A percentile compares a stretch with the other conserved stretches of the same genome.
Evolutionary conservation across 1,140 invertebrate species (phyloP).

Genomic region (Trypoxylus dichotomus): DNA sequence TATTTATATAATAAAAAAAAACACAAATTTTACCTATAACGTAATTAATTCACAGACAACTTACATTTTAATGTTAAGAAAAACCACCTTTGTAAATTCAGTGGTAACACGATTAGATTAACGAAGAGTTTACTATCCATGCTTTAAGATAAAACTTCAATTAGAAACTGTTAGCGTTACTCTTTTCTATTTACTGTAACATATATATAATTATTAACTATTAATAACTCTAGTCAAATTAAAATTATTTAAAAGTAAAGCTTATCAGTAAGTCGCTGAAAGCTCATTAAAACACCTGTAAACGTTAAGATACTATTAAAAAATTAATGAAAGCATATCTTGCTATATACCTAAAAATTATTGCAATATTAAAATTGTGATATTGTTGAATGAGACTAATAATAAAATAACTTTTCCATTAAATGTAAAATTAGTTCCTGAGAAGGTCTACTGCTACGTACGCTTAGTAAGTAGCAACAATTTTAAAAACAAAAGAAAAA

Average conservation of each 20-base stretch:
- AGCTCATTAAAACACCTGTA: neutral
- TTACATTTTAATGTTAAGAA: constrained; percentile 7
- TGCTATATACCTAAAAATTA: constrained; percentile 47
- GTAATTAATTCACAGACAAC: too few species aligned
- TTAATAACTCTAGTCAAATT: constrained; percentile 35
- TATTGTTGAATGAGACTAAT: constrained; percentile 54
- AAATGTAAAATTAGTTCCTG: constrained; percentile 52
- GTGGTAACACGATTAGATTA: neutral
- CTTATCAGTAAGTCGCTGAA: constrained; percentile 1
- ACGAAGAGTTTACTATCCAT: neutral
- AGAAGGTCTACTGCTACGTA: constrained; percentile 37
- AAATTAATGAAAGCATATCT: constrained; percentile 49
- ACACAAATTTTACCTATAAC: too few species aligned
- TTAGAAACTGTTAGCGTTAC: constrained; percentile 24
- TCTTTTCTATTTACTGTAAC: neutral
- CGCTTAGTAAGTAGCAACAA: constrained; percentile 14
- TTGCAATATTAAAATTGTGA: constrained; percentile 55
- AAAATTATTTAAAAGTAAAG: constrained; percentile 26
- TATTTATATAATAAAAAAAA: too few species aligned
- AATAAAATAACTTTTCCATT: constrained; percentile 50
- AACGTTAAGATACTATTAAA: constrained; percentile 24
- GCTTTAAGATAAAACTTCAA: neutral
- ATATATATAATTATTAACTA: constrained; percentile 32
- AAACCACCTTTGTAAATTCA: constrained; percentile 9
- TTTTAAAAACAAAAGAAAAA: constrained; percentile 29